A percentile compares a stretch with the other conserved stretches of the same genome.
Conservation (phyloP, 2,113 vertebrate genomes). For the Malurus elegans region DNA sequence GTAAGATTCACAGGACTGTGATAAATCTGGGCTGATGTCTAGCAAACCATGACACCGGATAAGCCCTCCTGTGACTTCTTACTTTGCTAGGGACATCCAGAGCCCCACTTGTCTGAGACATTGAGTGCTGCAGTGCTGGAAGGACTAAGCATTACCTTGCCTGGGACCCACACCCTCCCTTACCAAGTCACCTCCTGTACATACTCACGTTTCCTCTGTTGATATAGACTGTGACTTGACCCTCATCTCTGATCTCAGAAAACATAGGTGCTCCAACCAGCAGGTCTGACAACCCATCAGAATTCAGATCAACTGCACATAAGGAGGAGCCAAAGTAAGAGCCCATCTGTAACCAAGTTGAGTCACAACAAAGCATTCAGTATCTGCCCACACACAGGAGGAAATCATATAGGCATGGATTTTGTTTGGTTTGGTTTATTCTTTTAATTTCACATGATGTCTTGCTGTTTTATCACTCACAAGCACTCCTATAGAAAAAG, state of each 20-base stretch:
- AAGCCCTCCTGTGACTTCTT: background rate
- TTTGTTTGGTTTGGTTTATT: background rate
- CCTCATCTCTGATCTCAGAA: constrained; percentile 93
- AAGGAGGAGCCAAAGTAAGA: constrained; percentile 99
- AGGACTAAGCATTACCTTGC: background rate
- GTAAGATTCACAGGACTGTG: background rate
- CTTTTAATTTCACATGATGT: background rate
- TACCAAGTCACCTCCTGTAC: background rate
- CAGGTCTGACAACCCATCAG: constrained; percentile 94
- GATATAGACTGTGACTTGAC: constrained; percentile 94
- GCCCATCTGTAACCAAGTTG: constrained; percentile 97
- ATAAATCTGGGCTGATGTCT: background rate
- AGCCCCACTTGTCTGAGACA: background rate
- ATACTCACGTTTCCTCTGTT: constrained; percentile 96
- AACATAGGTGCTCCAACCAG: constrained; percentile 97
- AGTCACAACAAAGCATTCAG: constrained; percentile 87
- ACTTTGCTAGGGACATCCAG: background rate
- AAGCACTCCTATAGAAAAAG: background rate
- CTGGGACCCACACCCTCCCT: background rate
- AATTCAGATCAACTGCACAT: constrained; percentile 98
- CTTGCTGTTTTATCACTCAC: background rate
- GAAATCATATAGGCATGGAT: background rate
- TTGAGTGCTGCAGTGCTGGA: accelerated
- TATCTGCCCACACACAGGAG: constrained; percentile 66
- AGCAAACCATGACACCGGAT: background rate